Evolutionary conservation across 2,113 vertebrate species (phyloP).

Genomic region (Protobothrops flavoviridis): DNA sequence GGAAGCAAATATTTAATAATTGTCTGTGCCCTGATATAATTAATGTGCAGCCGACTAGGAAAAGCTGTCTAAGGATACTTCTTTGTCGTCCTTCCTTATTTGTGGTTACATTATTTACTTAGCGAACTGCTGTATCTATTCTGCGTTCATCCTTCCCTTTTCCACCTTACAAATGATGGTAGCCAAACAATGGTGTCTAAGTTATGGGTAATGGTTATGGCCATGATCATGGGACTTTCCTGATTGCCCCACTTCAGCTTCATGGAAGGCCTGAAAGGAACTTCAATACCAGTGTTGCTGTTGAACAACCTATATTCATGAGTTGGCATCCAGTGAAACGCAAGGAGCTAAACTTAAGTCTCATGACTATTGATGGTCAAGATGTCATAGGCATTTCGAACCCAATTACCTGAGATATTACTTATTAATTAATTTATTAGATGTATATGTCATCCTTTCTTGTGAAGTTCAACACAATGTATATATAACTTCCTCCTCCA

Average conservation of each 20-base stretch:
- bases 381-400: not conserved
- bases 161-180: not conserved
- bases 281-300: not conserved
- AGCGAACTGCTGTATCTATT: not conserved
- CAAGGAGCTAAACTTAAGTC: not conserved
- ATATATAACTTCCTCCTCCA: not conserved
- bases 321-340: not conserved
- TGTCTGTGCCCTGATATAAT: slow-evolving; percentile 28
- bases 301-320: not conserved
- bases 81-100: slow-evolving; percentile 12
- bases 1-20: slow-evolving; percentile 39
- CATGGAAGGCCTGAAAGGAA: not conserved
- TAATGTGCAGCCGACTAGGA: slow-evolving; percentile 20
- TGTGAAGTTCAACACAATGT: not conserved
- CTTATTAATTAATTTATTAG: not conserved
- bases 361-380: not conserved
- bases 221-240: not conserved
- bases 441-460: not conserved
- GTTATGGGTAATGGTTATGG: not conserved
- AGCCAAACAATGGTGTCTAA: not conserved
- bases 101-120: not conserved
- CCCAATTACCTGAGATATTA: not conserved
- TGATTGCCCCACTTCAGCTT: not conserved
- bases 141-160: not conserved
- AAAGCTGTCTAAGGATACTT: not conserved